Evolutionary conservation across 2,113 vertebrate genomes (phyloP), one percentile per base, ranked within the genome.

Genomic region (Brachypodius melanocephalos): DNA sequence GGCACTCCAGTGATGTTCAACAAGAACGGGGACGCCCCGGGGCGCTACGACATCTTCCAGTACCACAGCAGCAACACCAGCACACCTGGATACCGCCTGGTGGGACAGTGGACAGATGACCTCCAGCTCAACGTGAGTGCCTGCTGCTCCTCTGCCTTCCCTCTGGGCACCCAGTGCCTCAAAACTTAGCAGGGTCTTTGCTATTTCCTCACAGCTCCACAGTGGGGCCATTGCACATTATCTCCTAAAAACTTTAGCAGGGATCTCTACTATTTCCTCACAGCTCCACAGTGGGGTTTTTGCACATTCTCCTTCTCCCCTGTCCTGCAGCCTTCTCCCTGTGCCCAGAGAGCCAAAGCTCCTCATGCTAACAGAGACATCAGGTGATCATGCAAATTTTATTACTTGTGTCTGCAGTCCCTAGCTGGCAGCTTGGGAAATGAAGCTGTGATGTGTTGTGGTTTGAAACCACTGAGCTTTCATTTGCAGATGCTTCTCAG

Each of bases 11-110:
- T 99, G 91, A 98, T 99, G 57, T 99, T 99, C 94, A 99, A 99
- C 97, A 98, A 98, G 82, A 99, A 99, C 0, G 99, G 99, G 2
- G 99, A 99, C 12, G 99, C 99, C 0, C 99, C 99, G 0, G 99
- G 99, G 19, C 98, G 99, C 63, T 99, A 99, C 2, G 99, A 99
- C 95, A 98, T 99, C 92, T 99, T 99, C 84, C 99, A 99, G 97
- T 99, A 97, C 96, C 99, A 99, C 97, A 97, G 97, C 84, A 98
- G 97, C 69, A 99, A 99, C 95, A 97, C 97, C 62, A 98, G 83
- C n/a, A 97, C 88, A 17, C 98, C 98, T 0, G 98, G 98, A 8
- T 99, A 99, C 96, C 98, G 96, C 31, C 97, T 98, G 8, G 96
- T 99, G 4, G 99, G 99, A 40, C 99, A 99, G 94, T 99, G 99